Evolutionary conservation across 2,113 vertebrate genomes (phyloP).

Genomic region (pig (Sus scrofa)): T2T-Sscrofa CM000812.6:245268001-245268500

Average conservation of each 20-base stretch:
- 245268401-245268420: conserved; percentile 46
- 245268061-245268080: neutral
- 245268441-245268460: conserved; percentile 28
- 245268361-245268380: neutral
- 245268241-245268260: neutral
- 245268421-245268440: neutral
- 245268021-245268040: neutral
- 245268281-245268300: neutral
- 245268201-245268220: neutral
- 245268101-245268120: neutral
- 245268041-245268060: neutral
- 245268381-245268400: conserved; percentile 8
- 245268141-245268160: neutral
- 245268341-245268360: neutral
- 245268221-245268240: neutral
- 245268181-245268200: neutral
- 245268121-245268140: neutral
- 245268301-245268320: neutral
- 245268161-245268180: neutral
- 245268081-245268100: neutral
- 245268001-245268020: neutral
- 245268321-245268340: neutral
- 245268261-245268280: neutral
- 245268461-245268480: conserved; percentile 45
- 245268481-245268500: conserved; percentile 30